Evolutionary conservation across 1,140 invertebrate genomes (phyloP), one percentile per base, ranked within the genome.

Genomic region (Drosophila pachea): DNA sequence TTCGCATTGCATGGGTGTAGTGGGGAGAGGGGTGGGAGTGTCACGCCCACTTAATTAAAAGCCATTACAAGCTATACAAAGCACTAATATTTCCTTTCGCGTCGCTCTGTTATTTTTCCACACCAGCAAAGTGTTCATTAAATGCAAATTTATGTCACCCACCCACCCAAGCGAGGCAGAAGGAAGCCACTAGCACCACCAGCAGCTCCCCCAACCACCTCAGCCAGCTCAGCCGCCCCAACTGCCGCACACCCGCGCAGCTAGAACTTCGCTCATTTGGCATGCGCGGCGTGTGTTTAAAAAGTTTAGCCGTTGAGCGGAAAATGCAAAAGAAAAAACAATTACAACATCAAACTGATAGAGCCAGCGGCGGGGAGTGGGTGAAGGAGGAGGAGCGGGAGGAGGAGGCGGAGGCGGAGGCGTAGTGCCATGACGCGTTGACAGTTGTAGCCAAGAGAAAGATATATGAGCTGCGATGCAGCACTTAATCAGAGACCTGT

Each of bases 31-130:
- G 47, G 8, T 16, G 38, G 2, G 33, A 29, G n/a, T 4, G 22
- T 9, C 49, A 71, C 67, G 68, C 79, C 79, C 69, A 84, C 81
- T 68, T 86, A 79, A 84, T 84, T 86, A 84, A 84, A 84, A 86
- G 62, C 76, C 67, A 86, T 84, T 86, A 83, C 65, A 43, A 62
- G 61, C 78, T 63, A 60, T 72, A 74, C 78, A 82, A 82, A 72
- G 82, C 67, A 55, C 35, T 61, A 72, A 72, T 61, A 71, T 60
- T 71, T 65, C 54, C 54, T 59, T 7, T 16, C 12, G 12, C 8
- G 9, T 16, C 16, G 6, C 12, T 43, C 45, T 49, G 45, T 52
- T 62, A 33, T 48, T 71, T 68, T 63, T 43, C 61, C 55, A 54
- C 63, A 61, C 58, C 56, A 54, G 0, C 5, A 47, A 76, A 86